Conservation (phyloP, 2,888 invertebrate species). For the Chrysolina americana region DNA sequence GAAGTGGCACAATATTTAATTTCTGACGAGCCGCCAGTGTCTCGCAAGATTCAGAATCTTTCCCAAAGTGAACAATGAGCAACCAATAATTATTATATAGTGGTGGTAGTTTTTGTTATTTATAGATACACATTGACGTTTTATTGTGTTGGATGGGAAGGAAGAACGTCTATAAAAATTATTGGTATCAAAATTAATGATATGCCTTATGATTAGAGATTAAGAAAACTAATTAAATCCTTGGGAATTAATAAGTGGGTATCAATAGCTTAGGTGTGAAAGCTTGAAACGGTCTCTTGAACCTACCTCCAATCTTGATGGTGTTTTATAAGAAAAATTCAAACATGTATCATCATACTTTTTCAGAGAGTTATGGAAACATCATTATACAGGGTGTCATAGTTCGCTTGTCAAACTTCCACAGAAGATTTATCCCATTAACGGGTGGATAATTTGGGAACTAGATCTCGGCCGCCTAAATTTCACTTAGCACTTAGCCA, state of each 20-base stretch:
- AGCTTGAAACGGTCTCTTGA: not conserved
- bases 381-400: too few relatives aligned
- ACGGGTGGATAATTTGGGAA: too few relatives aligned
- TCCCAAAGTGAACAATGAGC: not conserved
- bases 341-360: too few relatives aligned
- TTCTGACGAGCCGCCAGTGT: not conserved
- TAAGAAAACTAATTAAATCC: conserved; percentile 32
- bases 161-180: not conserved
- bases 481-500: too few relatives aligned
- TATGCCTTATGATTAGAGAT: conserved; percentile 22
- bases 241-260: conserved; percentile 23
- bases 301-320: not conserved
- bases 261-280: conserved; percentile 5
- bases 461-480: too few relatives aligned
- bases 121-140: not conserved
- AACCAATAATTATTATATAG: not conserved
- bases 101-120: not conserved
- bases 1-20: not conserved
- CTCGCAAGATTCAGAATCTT: not conserved
- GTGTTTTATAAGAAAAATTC: too few relatives aligned
- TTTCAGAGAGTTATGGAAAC: too few relatives aligned
- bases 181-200: conserved; percentile 26
- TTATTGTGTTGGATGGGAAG: conserved; percentile 2
- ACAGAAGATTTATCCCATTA: too few relatives aligned
- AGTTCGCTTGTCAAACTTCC: too few relatives aligned